phyloP scores from a whole-genome alignment of 2,888 invertebrate genomes.

The Drosophila meridionalis region DNA sequence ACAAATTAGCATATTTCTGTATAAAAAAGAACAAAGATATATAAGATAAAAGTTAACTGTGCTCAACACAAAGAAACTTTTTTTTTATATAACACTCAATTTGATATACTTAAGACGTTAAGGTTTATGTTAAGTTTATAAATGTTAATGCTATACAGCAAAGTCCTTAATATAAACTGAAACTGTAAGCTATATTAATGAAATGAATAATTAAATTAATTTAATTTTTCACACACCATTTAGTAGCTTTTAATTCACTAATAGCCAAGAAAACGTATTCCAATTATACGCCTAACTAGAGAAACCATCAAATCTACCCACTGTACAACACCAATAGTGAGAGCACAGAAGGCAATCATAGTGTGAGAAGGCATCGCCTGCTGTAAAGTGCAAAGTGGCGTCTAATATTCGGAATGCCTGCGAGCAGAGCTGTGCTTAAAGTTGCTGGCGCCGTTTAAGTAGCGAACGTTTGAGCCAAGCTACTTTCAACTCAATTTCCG shows the following conservation, averaged over 20 bases:
- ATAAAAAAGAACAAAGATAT: background rate
- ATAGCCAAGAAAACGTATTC: no score
- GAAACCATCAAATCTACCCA: background rate
- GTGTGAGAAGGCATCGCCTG: background rate
- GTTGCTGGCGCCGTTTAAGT: slow-evolving; percentile 45
- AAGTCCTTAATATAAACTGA: background rate
- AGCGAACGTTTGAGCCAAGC: slow-evolving; percentile 10
- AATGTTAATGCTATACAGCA: background rate
- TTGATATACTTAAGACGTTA: background rate
- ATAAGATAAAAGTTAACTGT: background rate
- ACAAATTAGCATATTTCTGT: background rate
- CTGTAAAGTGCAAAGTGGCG: slow-evolving; percentile 22
- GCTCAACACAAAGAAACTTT: background rate
- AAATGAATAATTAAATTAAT: no score
- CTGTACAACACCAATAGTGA: background rate
- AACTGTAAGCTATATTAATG: background rate
- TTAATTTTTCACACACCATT: no score
- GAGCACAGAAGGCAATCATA: no score
- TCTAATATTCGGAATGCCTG: slow-evolving; percentile 44
- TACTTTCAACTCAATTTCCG: slow-evolving; percentile 58
- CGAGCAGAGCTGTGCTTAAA: slow-evolving; percentile 31
- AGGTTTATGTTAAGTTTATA: background rate
- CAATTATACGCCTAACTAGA: no score
- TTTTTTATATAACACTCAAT: background rate
- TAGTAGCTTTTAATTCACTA: no score